Percentiles rank a stretch among this genome's conserved stretches.
Evolutionary conservation across 2,113 vertebrate genomes (phyloP).

Genomic region (Carlito syrichta): DNA sequence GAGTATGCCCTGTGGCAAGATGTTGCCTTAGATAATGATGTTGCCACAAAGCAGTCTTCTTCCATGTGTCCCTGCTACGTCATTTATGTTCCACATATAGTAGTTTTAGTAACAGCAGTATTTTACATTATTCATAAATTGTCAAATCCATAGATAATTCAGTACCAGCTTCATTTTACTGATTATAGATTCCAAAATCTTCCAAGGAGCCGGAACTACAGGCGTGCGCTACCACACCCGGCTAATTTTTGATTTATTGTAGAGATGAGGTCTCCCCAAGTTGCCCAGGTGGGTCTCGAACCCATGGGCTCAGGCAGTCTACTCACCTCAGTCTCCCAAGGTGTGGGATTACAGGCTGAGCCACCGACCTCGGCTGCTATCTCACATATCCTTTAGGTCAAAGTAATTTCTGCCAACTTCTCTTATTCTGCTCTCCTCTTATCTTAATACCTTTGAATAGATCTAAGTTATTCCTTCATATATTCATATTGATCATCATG

Average conservation of each 20-base stretch:
- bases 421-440: neutral
- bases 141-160: slow-evolving; percentile 39
- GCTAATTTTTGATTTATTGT: too few relatives aligned
- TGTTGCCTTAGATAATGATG: neutral
- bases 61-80: neutral
- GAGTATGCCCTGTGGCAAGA: neutral
- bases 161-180: neutral
- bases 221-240: too few relatives aligned
- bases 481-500: slow-evolving; percentile 32
- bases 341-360: too few relatives aligned
- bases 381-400: neutral
- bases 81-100: neutral
- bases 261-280: too few relatives aligned
- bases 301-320: too few relatives aligned
- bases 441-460: slow-evolving; percentile 32
- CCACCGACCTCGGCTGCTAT: too few relatives aligned
- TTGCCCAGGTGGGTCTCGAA: too few relatives aligned
- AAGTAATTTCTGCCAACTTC: slow-evolving; percentile 10
- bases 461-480: slow-evolving; percentile 64
- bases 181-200: slow-evolving; percentile 19
- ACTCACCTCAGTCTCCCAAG: too few relatives aligned
- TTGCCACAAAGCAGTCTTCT: neutral
- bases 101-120: neutral
- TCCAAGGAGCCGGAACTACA: too few relatives aligned
- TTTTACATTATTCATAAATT: neutral